Conservation (phyloP, 2,888 invertebrate species). For the Noctua pronuba region DNA sequence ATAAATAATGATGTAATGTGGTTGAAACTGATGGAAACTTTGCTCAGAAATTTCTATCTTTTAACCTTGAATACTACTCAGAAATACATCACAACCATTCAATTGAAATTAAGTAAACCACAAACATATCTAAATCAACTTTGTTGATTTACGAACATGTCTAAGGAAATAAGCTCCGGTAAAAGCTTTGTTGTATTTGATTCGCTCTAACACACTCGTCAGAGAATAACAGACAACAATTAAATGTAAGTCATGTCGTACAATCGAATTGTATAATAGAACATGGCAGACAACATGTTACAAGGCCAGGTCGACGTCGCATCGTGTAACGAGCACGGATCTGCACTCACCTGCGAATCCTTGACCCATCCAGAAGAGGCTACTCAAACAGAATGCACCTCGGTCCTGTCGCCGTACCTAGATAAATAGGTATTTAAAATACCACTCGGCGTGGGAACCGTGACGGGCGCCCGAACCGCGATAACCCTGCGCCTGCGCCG, state of each 20-base stretch:
- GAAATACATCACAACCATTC: not conserved
- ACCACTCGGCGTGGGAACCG: conserved; percentile 89
- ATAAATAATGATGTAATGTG: not conserved
- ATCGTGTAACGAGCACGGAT: conserved; percentile 80
- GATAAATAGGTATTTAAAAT: conserved; percentile 90
- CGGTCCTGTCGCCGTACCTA: conserved; percentile 88
- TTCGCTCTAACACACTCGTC: conserved; percentile 46
- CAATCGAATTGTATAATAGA: conserved; percentile 82
- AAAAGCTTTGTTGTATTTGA: conserved; percentile 31
- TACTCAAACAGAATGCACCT: conserved; percentile 86
- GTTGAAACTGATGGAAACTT: not conserved
- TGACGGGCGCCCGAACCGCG: conserved; percentile 83
- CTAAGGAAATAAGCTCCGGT: conserved; percentile 19
- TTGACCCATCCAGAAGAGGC: conserved; percentile 90
- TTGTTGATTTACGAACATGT: not conserved
- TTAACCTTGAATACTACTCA: not conserved
- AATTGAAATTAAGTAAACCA: not conserved
- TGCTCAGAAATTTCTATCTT: not conserved
- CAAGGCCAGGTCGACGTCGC: conserved; percentile 86
- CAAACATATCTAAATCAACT: conserved; percentile 3
- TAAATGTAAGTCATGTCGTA: conserved; percentile 67
- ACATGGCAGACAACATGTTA: conserved; percentile 82
- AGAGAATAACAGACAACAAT: conserved; percentile 60
- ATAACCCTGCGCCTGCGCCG: conserved; percentile 79
- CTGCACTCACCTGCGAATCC: conserved; percentile 88